Conservation (phyloP, 2,113 vertebrate genomes). For the Festucalex cinctus region DNA sequence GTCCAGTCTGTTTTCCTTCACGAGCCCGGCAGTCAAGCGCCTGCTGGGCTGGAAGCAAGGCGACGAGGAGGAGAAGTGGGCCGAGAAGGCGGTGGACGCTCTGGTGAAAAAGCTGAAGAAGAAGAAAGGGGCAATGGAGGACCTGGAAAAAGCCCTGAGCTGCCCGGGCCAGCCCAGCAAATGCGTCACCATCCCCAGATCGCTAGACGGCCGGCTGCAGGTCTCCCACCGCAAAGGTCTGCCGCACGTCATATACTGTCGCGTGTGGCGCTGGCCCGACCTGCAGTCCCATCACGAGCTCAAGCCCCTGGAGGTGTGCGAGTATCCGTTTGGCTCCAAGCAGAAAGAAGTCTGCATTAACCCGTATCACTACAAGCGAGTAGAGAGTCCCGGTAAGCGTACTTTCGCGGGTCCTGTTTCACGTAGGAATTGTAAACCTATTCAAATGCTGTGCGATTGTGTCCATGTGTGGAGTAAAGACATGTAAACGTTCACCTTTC, state of each 20-base stretch:
- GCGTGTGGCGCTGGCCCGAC: conserved; percentile 98
- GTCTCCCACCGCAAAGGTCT: conserved; percentile 97
- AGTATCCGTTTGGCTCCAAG: conserved; percentile 98
- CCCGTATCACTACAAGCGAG: conserved; percentile 98
- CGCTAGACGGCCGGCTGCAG: conserved; percentile 91
- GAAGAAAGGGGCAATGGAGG: conserved; percentile 99
- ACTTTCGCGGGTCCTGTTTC: conserved; percentile 4
- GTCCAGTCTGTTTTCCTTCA: conserved; percentile 99
- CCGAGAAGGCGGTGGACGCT: conserved; percentile 95
- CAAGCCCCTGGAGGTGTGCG: conserved; percentile 96
- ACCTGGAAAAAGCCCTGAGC: conserved; percentile 96
- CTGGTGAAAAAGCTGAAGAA: conserved; percentile 98
- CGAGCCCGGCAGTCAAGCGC: conserved; percentile 96
- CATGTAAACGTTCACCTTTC: neutral
- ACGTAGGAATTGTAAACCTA: conserved; percentile 1
- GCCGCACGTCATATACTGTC: conserved; percentile 96
- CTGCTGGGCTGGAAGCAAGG: conserved; percentile 99
- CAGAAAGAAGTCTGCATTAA: conserved; percentile 99
- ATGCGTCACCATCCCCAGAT: conserved; percentile 96
- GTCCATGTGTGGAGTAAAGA: neutral
- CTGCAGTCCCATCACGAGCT: conserved; percentile 97
- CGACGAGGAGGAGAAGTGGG: conserved; percentile 99
- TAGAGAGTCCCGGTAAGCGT: conserved; percentile 91
- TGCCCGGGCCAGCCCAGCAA: conserved; percentile 97
- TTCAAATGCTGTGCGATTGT: neutral